These are phyloP conservation scores for Macrosteles quadrilineatus DNA, from an alignment of 1,140 invertebrate species.

Conservation along the genomic window DNA sequence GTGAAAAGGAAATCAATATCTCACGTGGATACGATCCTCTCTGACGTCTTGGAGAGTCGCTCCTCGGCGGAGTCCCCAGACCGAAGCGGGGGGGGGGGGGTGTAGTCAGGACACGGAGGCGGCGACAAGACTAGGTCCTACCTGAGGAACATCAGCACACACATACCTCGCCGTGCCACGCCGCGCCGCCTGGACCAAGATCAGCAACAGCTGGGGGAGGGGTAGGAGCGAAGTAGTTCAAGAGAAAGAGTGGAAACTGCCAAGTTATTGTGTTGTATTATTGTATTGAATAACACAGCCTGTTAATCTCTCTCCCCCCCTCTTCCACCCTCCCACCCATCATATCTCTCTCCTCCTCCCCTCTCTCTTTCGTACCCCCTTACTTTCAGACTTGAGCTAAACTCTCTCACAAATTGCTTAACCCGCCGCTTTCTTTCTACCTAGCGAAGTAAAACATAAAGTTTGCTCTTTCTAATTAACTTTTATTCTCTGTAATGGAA, in stretches of 20 bases:
- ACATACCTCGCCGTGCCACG: not conserved
- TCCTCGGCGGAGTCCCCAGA: too few species aligned
- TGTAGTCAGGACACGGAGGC: too few species aligned
- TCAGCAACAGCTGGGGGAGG: not conserved
- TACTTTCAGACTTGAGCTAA: constrained; percentile 12
- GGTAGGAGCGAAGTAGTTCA: not conserved
- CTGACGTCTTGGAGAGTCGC: too few species aligned
- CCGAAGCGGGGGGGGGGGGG: too few species aligned
- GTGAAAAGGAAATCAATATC: constrained; percentile 28
- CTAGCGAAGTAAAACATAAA: constrained; percentile 20
- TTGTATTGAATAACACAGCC: constrained; percentile 22
- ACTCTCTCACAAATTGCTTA: constrained; percentile 22
- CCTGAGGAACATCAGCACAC: too few species aligned
- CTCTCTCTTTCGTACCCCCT: not conserved
- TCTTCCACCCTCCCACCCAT: too few species aligned
- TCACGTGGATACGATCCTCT: not conserved
- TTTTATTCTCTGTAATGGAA: constrained; percentile 14
- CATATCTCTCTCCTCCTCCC: not conserved
- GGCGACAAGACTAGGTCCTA: too few species aligned
- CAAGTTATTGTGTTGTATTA: constrained; percentile 24
- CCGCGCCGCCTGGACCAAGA: not conserved
- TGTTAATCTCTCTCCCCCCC: constrained; percentile 16
- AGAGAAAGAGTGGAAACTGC: constrained; percentile 14
- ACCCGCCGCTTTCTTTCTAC: constrained; percentile 16
- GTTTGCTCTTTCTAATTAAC: constrained; percentile 24